Percentiles rank a stretch among this genome's conserved stretches.
These are phyloP conservation scores for Antheraea yamamai DNA, from an alignment of 2,888 invertebrate species.

Conservation along the genomic window DNA sequence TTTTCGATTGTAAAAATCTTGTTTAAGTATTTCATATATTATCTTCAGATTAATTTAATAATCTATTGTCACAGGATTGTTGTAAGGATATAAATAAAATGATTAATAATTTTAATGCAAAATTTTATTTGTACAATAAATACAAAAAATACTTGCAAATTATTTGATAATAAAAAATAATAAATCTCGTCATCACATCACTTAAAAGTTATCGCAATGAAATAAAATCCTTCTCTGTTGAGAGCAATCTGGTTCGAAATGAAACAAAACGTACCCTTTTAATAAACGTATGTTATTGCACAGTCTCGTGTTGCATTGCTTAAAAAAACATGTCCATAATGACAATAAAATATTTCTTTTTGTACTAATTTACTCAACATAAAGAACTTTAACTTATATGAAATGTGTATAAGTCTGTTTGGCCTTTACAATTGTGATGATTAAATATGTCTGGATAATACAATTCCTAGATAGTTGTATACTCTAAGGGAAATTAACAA, in stretches of 20 bases:
- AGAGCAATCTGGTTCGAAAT: constrained; percentile 43
- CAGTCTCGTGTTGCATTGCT: constrained; percentile 51
- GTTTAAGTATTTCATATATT: neutral
- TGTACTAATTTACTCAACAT: constrained; percentile 73
- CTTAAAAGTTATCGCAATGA: constrained; percentile 54
- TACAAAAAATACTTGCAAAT: constrained; percentile 80
- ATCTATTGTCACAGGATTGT: neutral
- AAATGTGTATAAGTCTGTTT: constrained; percentile 49
- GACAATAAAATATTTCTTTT: constrained; percentile 48
- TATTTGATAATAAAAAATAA: constrained; percentile 63
- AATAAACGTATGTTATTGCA: constrained; percentile 60
- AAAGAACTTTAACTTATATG: constrained; percentile 37
- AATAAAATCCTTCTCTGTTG: constrained; percentile 41
- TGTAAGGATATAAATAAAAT: constrained; percentile 33
- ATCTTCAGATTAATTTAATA: no score
- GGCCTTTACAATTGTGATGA: constrained; percentile 57
- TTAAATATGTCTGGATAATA: constrained; percentile 21
- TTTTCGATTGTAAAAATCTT: neutral
- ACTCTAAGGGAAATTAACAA: constrained; percentile 27
- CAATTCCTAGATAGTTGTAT: constrained; percentile 22
- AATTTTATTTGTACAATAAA: constrained; percentile 82
- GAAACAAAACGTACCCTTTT: constrained; percentile 39
- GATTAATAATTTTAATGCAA: constrained; percentile 57
- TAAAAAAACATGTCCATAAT: constrained; percentile 33
- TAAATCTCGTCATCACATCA: constrained; percentile 76